A percentile compares a stretch with the other conserved stretches of the same genome.
Evolutionary conservation across 2,797 vertebrate species (phyloP).

Genomic region (Borostomias antarcticus): DNA sequence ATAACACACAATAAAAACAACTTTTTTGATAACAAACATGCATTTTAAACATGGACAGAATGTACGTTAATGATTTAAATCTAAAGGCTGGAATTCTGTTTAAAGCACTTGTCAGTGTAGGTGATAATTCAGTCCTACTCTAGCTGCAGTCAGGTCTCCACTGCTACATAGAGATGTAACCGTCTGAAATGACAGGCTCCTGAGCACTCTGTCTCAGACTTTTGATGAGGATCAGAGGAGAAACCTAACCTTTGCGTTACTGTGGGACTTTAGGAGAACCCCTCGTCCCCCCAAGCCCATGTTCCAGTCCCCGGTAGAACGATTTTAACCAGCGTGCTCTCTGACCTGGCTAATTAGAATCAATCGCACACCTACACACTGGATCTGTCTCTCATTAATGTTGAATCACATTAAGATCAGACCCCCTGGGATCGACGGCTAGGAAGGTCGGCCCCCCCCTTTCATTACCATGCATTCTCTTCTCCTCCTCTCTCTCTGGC

Average conservation of each 20-base stretch:
- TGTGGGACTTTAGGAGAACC: neutral
- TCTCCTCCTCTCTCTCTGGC: neutral
- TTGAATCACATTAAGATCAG: conserved; percentile 34
- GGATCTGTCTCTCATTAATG: conserved; percentile 37
- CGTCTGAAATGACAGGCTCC: neutral
- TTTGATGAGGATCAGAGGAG: conserved; percentile 11
- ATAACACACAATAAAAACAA: too few species aligned
- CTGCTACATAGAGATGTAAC: neutral
- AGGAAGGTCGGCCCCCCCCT: too few species aligned
- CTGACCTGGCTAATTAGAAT: conserved; percentile 41
- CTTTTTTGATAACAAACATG: neutral
- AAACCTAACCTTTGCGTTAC: neutral
- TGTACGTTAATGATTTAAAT: neutral
- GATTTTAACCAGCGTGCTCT: conserved; percentile 37
- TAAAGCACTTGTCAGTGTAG: neutral
- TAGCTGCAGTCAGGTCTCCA: too few species aligned
- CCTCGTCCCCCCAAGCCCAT: neutral
- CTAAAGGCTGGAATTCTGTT: neutral
- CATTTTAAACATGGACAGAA: neutral
- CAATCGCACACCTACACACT: conserved; percentile 33
- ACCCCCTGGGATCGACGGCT: conserved; percentile 18
- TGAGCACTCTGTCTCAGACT: neutral
- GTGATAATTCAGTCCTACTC: too few species aligned
- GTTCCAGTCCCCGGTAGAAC: conserved; percentile 32
- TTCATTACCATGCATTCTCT: neutral